Percentiles rank a stretch among this genome's conserved stretches.
These are phyloP conservation scores for Diorhabda elongata DNA, from an alignment of 1,140 invertebrate species.

Conservation along the genomic window DNA sequence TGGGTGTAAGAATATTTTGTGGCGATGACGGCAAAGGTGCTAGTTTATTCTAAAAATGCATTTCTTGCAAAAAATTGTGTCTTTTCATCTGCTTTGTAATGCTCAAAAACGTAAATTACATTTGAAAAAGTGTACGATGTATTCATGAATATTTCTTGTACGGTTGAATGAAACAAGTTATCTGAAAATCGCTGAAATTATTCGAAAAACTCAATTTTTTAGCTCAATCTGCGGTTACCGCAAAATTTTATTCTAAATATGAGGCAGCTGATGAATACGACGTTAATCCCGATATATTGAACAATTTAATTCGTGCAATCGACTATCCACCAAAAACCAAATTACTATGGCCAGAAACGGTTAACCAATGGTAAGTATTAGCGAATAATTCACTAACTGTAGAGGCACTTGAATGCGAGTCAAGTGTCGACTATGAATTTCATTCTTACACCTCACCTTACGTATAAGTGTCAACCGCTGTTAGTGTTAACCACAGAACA, in stretches of 20 bases:
- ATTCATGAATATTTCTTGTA: background rate
- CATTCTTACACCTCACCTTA: background rate
- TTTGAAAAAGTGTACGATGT: background rate
- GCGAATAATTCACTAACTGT: background rate
- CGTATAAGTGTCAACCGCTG: background rate
- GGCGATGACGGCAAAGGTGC: too few species aligned
- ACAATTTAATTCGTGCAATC: constrained; percentile 29
- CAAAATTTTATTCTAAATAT: constrained; percentile 41
- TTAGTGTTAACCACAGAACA: background rate
- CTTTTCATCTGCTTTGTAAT: background rate
- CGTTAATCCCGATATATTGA: constrained; percentile 26
- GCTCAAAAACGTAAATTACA: background rate
- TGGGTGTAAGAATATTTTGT: too few species aligned
- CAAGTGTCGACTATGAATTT: background rate
- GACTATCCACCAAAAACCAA: constrained; percentile 32
- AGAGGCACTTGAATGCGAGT: background rate
- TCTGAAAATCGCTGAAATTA: too few species aligned
- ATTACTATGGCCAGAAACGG: constrained; percentile 34
- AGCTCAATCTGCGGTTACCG: constrained; percentile 30
- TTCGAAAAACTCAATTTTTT: constrained; percentile 4
- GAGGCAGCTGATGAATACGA: constrained; percentile 25
- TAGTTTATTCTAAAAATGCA: too few species aligned
- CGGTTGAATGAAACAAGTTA: background rate
- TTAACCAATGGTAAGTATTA: constrained; percentile 34
- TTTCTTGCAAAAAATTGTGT: background rate